Conservation (phyloP, 2,888 invertebrate species). For the Nemurella pictetii region DNA sequence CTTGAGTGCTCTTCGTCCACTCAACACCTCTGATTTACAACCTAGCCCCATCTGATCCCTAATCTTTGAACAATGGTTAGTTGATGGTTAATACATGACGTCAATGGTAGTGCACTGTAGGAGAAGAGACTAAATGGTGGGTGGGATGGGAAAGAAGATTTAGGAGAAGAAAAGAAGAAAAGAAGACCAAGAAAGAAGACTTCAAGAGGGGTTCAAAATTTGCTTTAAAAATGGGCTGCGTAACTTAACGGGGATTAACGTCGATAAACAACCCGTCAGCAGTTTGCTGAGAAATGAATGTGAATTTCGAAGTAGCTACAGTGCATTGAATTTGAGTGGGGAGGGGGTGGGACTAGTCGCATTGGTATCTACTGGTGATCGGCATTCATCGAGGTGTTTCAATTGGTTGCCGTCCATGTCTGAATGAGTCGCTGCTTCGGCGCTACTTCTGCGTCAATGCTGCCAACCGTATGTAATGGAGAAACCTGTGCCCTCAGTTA, state of each 20-base stretch:
- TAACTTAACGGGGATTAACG: neutral
- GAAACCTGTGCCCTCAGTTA: neutral
- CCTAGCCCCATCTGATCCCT: neutral
- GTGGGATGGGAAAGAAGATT: constrained; percentile 36
- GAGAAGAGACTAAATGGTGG: constrained; percentile 2
- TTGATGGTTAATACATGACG: neutral
- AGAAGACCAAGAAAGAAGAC: constrained; percentile 38
- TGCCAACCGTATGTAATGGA: constrained; percentile 25
- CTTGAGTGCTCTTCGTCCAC: neutral
- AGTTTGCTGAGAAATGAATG: neutral
- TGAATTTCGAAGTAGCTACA: neutral
- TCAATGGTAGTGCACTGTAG: constrained; percentile 1
- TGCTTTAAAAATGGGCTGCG: neutral
- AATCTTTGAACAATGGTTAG: neutral
- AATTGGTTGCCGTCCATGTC: neutral
- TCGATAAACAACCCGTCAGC: neutral
- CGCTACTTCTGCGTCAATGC: neutral
- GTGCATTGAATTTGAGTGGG: constrained; percentile 8
- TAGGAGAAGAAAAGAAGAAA: constrained; percentile 33
- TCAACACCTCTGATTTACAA: neutral
- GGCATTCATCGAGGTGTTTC: neutral
- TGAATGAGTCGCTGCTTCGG: neutral
- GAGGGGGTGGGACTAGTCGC: neutral
- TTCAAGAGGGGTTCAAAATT: constrained; percentile 17
- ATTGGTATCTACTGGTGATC: neutral